Conservation (phyloP, 2,797 vertebrate species). For the Coregonus suidteri region DNA sequence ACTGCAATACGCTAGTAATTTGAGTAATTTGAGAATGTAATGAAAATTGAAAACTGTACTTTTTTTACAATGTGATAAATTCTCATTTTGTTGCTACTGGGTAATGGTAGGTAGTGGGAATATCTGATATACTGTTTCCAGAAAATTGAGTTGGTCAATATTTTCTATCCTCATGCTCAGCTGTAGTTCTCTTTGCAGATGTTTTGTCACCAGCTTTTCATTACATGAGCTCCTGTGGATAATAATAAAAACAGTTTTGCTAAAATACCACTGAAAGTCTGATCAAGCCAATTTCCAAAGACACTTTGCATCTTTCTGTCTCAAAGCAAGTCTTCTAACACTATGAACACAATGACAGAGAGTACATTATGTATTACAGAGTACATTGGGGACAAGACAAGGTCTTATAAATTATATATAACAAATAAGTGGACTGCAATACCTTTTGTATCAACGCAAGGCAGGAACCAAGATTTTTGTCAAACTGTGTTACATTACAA, state of each 20-base stretch:
- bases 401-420: not conserved
- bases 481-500: not conserved
- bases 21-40: not conserved
- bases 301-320: not conserved
- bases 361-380: not conserved
- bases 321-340: not conserved
- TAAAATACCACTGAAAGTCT: conserved; percentile 33
- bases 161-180: conserved; percentile 42
- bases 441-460: not conserved
- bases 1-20: not conserved
- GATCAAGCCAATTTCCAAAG: not conserved
- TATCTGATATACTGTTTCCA: not conserved
- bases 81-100: not conserved
- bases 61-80: not conserved
- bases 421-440: not conserved
- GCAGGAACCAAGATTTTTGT: not conserved
- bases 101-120: not conserved
- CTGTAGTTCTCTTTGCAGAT: conserved; percentile 18
- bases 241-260: conserved; percentile 52
- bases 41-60: not conserved
- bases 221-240: conserved; percentile 62
- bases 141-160: conserved; percentile 38
- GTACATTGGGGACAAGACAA: not conserved
- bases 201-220: conserved; percentile 17
- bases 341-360: not conserved